Evolutionary conservation across 2,113 vertebrate genomes (phyloP).

Genomic region (Plectropomus leopardus): DNA sequence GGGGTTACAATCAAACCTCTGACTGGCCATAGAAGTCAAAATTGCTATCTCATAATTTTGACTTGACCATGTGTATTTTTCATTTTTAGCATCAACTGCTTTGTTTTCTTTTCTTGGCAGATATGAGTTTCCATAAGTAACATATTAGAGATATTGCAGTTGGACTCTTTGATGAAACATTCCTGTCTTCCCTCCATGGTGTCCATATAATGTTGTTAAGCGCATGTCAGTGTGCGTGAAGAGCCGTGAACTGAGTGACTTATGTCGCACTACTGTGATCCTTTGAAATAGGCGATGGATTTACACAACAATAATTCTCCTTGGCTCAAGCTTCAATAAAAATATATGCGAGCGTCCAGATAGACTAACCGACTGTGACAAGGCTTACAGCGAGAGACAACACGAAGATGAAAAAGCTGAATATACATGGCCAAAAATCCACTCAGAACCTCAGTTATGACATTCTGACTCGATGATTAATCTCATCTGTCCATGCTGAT

Average conservation of each 20-base stretch:
- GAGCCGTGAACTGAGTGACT: slow-evolving; percentile 11
- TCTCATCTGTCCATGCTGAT: slow-evolving; percentile 41
- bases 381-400: slow-evolving; percentile 6
- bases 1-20: neutral
- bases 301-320: slow-evolving; percentile 66
- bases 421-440: slow-evolving; percentile 45
- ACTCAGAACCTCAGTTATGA: slow-evolving; percentile 36
- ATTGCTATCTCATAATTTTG: neutral
- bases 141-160: slow-evolving; percentile 1
- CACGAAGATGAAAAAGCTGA: slow-evolving; percentile 9
- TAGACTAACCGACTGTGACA: slow-evolving; percentile 70
- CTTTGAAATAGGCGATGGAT: slow-evolving; percentile 51
- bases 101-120: neutral
- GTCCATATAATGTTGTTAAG: neutral
- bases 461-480: slow-evolving; percentile 40
- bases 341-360: slow-evolving; percentile 60
- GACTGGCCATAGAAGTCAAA: neutral
- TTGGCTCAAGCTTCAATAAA: slow-evolving; percentile 66
- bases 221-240: neutral
- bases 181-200: neutral
- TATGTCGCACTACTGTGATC: slow-evolving; percentile 65
- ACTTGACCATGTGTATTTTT: neutral
- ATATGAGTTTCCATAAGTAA: neutral
- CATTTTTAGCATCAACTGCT: neutral
- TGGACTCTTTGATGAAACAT: slow-evolving; percentile 12